These are phyloP conservation scores for Sturnus vulgaris DNA, from an alignment of 2,113 vertebrate species.

Conservation along the genomic window DNA sequence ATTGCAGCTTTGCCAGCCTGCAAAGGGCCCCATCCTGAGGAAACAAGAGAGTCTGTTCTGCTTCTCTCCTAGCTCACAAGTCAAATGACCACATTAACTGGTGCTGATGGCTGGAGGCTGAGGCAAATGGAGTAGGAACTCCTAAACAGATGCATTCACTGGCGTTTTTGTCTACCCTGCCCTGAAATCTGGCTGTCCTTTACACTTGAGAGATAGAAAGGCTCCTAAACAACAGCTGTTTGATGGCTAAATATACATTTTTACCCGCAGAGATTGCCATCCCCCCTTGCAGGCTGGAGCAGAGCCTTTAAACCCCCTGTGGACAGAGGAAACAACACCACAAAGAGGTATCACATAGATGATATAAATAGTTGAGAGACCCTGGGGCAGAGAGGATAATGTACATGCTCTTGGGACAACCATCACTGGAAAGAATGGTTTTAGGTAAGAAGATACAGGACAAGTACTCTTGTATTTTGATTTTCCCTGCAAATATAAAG, in stretches of 20 bases:
- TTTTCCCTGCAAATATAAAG: background rate
- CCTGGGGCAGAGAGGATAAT: background rate
- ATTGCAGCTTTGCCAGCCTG: background rate
- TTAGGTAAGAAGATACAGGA: background rate
- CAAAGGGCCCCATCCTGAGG: background rate
- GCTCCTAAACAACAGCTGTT: background rate
- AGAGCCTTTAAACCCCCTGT: rapidly evolving
- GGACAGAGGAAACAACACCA: background rate
- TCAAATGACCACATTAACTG: background rate
- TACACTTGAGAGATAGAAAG: background rate
- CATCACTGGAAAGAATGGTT: background rate
- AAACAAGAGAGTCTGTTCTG: background rate
- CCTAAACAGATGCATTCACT: background rate
- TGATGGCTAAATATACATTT: background rate
- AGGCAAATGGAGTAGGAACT: background rate
- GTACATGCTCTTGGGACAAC: background rate
- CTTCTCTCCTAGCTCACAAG: background rate
- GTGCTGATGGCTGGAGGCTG: background rate
- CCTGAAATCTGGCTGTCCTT: background rate
- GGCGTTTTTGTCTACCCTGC: background rate
- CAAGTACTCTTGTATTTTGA: background rate
- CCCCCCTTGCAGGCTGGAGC: background rate
- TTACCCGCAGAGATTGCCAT: background rate
- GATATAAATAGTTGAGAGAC: background rate
- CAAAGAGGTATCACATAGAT: background rate